Base-by-base conservation (phyloP, 2,797 vertebrate genomes). In the Mormyrus hasselquistii region DNA sequence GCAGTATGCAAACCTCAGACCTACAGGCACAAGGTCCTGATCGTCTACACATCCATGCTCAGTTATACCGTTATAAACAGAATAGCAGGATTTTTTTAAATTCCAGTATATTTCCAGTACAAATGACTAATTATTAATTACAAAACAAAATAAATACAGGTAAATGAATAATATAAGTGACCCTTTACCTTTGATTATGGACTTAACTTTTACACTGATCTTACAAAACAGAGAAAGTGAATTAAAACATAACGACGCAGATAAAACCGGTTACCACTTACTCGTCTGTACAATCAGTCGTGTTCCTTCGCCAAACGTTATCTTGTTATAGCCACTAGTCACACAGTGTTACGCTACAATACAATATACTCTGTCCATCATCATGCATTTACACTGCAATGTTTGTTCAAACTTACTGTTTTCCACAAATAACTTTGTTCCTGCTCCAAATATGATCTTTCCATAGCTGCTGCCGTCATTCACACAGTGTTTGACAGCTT, bases 401-500 rank as follows among this genome's bases (percentile, higher is more conserved):
- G 14, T 79, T 16, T n/a, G 4, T 14, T 47, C 49, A 76, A 73
- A 90, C 87, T 90, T 91, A 91, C 91, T 91, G 89, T 90, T 44
- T 53, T 73, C 73, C 47, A 92, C 88, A n/a, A 16, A 87, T 53
- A 91, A 25, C 85, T 90, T 83, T 52, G 88, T 91, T 86, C 89
- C 91, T 49, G 90, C 88, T 50, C 90, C 91, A 88, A 92, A 92
- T 53, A 90, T 88, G 4, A 92, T 2, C 55, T 89, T 90, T 34
- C 38, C 47, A 9, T 44, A 29, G 22, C 84, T 65, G 29, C 19
- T 25, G 44, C 86, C 89, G 41, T 29, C 10, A 65, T 88, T 90
- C 90, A 90, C 90, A 92, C 92, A 91, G 69, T 86, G 29, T 47
- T 44, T 88, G 44, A 52, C 2, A 5, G 52, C 69, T 9, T 47